Evolutionary conservation across 2,113 vertebrate genomes (phyloP).

Genomic region (Aphyosemion australe): DNA sequence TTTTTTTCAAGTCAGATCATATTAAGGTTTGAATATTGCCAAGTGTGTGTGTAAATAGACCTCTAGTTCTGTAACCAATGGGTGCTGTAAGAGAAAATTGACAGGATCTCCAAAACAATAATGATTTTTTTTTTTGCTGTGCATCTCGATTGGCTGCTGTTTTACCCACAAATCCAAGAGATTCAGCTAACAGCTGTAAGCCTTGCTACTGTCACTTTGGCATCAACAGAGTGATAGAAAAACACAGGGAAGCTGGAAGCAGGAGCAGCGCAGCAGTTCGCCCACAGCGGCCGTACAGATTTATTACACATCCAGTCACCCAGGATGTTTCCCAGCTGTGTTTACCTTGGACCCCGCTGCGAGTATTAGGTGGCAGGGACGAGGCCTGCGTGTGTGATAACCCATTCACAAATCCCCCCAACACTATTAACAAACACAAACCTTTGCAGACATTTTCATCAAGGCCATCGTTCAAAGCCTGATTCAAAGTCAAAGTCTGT

Average conservation of each 20-base stretch:
- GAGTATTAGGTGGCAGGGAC: constrained; percentile 80
- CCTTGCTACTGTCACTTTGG: constrained; percentile 20
- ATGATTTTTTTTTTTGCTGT: constrained; percentile 44
- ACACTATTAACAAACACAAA: constrained; percentile 70
- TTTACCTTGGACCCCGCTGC: constrained; percentile 80
- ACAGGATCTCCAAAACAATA: constrained; percentile 24
- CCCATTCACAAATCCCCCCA: constrained; percentile 72
- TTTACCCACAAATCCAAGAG: constrained; percentile 34
- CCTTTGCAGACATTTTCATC: constrained; percentile 51
- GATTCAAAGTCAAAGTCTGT: constrained; percentile 33
- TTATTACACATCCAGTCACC: constrained; percentile 76
- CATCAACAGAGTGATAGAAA: constrained; percentile 22
- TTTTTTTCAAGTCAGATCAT: no score
- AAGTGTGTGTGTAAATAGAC: no score
- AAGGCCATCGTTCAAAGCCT: constrained; percentile 63
- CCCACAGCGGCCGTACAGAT: constrained; percentile 65
- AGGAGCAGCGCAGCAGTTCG: constrained; percentile 52
- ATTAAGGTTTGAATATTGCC: no score
- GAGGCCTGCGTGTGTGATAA: constrained; percentile 75
- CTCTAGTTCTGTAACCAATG: no score
- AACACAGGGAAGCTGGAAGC: constrained; percentile 46
- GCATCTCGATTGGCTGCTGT: constrained; percentile 54
- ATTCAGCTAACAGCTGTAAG: constrained; percentile 21
- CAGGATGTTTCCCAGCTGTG: constrained; percentile 84
- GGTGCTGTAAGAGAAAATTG: background rate